Evolutionary conservation across 2,888 invertebrate species (phyloP), one percentile per base, ranked within the genome.

Genomic region (Lycocerus yunnanus): DNA sequence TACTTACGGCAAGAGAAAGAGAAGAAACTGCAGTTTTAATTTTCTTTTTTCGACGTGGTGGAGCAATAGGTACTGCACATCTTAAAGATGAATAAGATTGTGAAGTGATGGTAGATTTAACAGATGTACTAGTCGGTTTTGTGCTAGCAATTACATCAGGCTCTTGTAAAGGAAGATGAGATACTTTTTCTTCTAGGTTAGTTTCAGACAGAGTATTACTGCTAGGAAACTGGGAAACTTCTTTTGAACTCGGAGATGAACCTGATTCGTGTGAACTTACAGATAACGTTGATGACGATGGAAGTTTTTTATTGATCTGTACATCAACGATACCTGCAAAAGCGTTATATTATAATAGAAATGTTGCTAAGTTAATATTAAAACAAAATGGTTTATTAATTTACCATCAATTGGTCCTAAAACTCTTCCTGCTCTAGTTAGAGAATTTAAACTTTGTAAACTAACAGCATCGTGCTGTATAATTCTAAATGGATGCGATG

Each of bases 121-220:
- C 71, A 78, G 43, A 76, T 86, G 87, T 88, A 88, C 86, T 87
- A 6, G 88, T 87, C 73, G 92, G 88, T 85, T 97, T 97, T 78
- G 97, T 95, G 88, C 97, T 97, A 74, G 96, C 95, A 81, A 97
- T 96, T 83, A 97, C 95, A 88, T 97, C 97, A 2, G 97, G 97
- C 87, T 97, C 97, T 84, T 92, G 92, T 85, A 92, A 89, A 66
- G 89, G 88, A 75, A 89, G 83, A 80, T 87, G 88, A 87, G 84
- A 72, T 27, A 80, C 74, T 78, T 81, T 82, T 27, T 82, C 82
- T 43, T 59, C 21, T 11, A 43, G 18, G 16, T 68, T 73, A 10
- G 69, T 58, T 63, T 83, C 83, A 21, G 84, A 84, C 65, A 86
- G 80, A 15, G 86, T 86, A 18, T 83, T 81, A 58, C 85, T 86